phyloP scores from a whole-genome alignment of 2,888 invertebrate genomes.

The Drosophila merina region DNA sequence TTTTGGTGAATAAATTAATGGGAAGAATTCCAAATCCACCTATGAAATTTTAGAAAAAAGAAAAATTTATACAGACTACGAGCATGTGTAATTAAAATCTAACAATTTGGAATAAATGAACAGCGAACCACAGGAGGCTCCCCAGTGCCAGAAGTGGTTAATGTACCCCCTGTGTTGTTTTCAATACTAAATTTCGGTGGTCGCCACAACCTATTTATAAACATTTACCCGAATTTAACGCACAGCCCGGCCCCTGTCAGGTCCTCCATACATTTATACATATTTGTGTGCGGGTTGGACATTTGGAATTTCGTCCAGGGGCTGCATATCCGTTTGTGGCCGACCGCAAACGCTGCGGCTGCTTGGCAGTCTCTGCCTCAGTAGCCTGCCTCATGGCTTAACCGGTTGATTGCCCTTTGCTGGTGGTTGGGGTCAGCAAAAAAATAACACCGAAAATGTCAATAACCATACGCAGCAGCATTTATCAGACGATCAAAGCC shows the following conservation, averaged over 20 bases:
- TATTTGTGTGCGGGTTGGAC: constrained; percentile 6
- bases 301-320: constrained; percentile 22
- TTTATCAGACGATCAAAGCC: constrained; percentile 44
- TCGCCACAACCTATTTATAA: constrained; percentile 71
- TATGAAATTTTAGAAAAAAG: constrained; percentile 8
- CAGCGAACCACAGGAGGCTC: constrained; percentile 19
- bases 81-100: constrained; percentile 25
- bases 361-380: background rate
- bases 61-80: constrained; percentile 4
- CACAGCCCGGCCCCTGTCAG: constrained; percentile 5
- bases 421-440: constrained; percentile 17
- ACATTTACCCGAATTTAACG: constrained; percentile 60
- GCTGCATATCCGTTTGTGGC: constrained; percentile 63
- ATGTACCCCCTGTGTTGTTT: constrained; percentile 33
- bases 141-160: constrained; percentile 61
- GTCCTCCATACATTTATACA: background rate
- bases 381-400: constrained; percentile 5
- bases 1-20: constrained; percentile 6
- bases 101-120: constrained; percentile 43
- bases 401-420: constrained; percentile 41
- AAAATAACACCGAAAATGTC: constrained; percentile 37
- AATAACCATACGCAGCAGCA: constrained; percentile 42
- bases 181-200: constrained; percentile 61
- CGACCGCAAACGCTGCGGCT: constrained; percentile 70
- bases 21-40: constrained; percentile 1